phyloP scores from a whole-genome alignment of 2,113 vertebrate species.

The Cygnus atratus region DNA sequence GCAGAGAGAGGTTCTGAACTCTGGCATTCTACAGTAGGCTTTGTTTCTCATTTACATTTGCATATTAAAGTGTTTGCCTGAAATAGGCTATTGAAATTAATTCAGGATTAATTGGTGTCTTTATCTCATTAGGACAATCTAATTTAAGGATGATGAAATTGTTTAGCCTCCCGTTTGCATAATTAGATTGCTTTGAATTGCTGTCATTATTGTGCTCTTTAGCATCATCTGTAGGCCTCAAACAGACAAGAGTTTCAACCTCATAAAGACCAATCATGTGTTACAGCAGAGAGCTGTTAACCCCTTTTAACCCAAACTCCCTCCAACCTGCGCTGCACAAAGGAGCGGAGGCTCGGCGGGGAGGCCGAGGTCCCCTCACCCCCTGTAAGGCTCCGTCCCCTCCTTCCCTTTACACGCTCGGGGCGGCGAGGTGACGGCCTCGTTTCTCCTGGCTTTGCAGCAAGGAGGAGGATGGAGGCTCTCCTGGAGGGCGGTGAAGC shows the following conservation, averaged over 20 bases:
- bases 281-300: slow-evolving; percentile 86
- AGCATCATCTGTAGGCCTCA: slow-evolving; percentile 92
- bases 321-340: slow-evolving; percentile 44
- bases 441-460: neutral
- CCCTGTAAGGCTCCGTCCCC: neutral
- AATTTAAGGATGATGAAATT: slow-evolving; percentile 99
- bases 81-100: slow-evolving; percentile 97
- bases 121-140: slow-evolving; percentile 99
- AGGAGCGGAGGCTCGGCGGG: neutral
- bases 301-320: slow-evolving; percentile 80
- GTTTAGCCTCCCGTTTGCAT: slow-evolving; percentile 97
- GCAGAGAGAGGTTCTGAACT: slow-evolving; percentile 86
- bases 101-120: slow-evolving; percentile 99
- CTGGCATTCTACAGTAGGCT: slow-evolving; percentile 89
- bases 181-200: slow-evolving; percentile 98
- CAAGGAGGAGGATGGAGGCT: neutral
- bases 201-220: slow-evolving; percentile 99
- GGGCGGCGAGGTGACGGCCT: neutral
- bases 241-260: slow-evolving; percentile 92
- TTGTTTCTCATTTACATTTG: slow-evolving; percentile 93
- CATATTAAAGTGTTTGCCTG: slow-evolving; percentile 97
- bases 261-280: slow-evolving; percentile 97
- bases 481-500: fast-evolving
- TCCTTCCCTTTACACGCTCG: neutral
- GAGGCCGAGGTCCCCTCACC: neutral